phyloP scores from a whole-genome alignment of 2,797 vertebrate genomes.

The Xenopus petersii region DNA sequence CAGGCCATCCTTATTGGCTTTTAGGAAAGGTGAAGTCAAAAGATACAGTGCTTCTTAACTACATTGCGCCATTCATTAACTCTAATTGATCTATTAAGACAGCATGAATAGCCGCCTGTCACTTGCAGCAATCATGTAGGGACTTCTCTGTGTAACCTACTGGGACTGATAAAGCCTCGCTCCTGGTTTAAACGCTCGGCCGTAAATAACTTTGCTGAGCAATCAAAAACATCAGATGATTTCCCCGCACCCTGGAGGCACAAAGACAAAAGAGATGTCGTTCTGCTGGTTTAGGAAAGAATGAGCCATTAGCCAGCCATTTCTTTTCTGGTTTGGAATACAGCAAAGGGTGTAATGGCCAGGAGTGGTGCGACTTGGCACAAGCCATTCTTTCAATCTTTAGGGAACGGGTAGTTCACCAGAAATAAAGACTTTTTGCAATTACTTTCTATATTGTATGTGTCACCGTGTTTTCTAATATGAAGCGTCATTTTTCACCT shows the following conservation, averaged over 20 bases:
- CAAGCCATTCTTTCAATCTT: no score
- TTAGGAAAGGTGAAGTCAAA: conserved; percentile 45
- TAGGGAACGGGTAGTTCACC: no score
- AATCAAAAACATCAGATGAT: conserved; percentile 48
- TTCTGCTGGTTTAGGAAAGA: neutral
- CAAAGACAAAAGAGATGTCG: neutral
- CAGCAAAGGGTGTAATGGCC: no score
- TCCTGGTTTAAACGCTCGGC: conserved; percentile 43
- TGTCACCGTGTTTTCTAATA: no score
- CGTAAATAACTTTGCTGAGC: conserved; percentile 41
- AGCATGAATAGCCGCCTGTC: conserved; percentile 52
- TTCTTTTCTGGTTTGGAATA: no score
- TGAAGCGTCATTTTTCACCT: no score
- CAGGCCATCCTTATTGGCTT: conserved; percentile 49
- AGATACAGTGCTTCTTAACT: conserved; percentile 47
- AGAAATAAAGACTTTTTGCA: no score
- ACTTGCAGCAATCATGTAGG: conserved; percentile 45
- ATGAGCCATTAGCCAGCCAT: no score
- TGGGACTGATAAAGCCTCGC: conserved; percentile 46
- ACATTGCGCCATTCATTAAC: conserved; percentile 53
- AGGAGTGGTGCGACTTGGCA: no score
- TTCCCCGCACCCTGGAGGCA: neutral
- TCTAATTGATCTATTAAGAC: conserved; percentile 52
- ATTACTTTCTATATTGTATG: no score
- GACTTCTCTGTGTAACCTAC: conserved; percentile 43